Evolutionary conservation across 2,797 vertebrate species (phyloP).

Genomic region (Orestias chungarensis): DNA sequence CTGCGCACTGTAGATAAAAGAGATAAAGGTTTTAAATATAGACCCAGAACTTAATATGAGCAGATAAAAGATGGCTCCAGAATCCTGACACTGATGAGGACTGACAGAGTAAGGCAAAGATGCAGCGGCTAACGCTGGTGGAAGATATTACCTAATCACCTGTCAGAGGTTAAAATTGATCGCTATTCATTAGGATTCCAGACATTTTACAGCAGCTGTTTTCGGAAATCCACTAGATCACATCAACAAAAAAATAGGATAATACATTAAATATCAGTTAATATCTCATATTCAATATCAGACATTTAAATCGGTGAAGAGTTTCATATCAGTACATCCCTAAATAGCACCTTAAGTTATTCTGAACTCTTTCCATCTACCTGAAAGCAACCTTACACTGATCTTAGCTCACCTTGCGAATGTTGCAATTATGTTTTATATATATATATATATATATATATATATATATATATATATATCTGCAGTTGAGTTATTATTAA

Average conservation of each 20-base stretch:
- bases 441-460: too few relatives aligned
- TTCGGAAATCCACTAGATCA: neutral
- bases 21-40: conserved; percentile 28
- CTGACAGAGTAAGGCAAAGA: conserved; percentile 1
- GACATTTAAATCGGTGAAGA: too few relatives aligned
- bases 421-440: too few relatives aligned
- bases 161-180: neutral
- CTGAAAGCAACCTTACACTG: too few relatives aligned
- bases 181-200: neutral
- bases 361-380: too few relatives aligned
- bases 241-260: neutral
- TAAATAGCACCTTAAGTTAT: too few relatives aligned
- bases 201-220: neutral
- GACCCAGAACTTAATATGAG: conserved; percentile 5
- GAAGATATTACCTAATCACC: neutral
- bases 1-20: conserved; percentile 20
- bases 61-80: conserved; percentile 16
- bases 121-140: neutral
- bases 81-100: conserved; percentile 5
- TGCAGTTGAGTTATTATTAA: too few relatives aligned
- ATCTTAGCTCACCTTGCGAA: too few relatives aligned
- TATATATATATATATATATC: too few relatives aligned
- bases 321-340: too few relatives aligned
- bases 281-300: too few relatives aligned
- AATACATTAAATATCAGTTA: too few relatives aligned